These are phyloP conservation scores for Aepyceros melampus DNA, from an alignment of 2,113 vertebrate genomes.

Conservation along the genomic window DNA sequence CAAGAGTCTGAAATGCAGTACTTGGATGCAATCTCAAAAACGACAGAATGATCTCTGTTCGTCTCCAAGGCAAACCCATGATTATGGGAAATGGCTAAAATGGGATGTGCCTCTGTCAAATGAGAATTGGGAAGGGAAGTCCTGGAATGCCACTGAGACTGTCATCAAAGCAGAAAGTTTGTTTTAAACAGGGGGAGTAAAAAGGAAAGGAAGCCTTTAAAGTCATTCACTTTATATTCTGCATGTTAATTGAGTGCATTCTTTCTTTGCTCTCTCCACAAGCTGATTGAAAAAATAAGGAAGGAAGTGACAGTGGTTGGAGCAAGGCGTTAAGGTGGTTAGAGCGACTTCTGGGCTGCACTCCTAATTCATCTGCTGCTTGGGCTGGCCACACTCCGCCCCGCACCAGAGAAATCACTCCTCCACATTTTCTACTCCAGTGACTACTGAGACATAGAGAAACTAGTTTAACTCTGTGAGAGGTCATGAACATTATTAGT, in stretches of 20 bases:
- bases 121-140: not conserved
- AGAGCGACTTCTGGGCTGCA: not conserved
- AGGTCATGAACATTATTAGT: not conserved
- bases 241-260: not conserved
- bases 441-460: not conserved
- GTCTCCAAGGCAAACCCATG: no score
- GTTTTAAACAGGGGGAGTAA: not conserved
- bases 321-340: not conserved
- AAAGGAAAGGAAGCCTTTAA: slow-evolving; percentile 35
- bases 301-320: slow-evolving; percentile 22
- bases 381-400: not conserved
- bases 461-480: not conserved
- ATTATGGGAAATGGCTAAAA: not conserved
- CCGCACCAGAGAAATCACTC: not conserved
- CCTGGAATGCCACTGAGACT: not conserved
- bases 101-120: not conserved
- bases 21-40: no score
- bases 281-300: slow-evolving; percentile 32
- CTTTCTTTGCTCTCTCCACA: not conserved
- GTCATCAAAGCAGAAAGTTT: slow-evolving; percentile 16
- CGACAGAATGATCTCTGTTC: no score
- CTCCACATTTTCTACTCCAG: not conserved
- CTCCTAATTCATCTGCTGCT: not conserved
- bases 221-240: not conserved
- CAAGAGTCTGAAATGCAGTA: no score